These are phyloP conservation scores for Ifrita kowaldi DNA, from an alignment of 2,113 vertebrate genomes.

Conservation along the genomic window DNA sequence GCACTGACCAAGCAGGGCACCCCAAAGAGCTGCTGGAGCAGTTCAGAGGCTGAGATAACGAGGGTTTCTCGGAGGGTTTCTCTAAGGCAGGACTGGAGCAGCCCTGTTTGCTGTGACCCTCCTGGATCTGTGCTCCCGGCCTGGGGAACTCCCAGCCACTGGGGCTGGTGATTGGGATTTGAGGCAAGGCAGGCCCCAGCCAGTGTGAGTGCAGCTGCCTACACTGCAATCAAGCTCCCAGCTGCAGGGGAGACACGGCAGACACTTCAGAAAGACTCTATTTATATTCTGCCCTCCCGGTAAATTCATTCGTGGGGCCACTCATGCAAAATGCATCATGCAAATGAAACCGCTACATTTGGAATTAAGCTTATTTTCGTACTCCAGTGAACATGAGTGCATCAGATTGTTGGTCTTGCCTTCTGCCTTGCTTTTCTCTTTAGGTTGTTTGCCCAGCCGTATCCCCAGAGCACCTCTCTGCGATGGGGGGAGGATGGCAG, in stretches of 20 bases:
- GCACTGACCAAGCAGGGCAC: background rate
- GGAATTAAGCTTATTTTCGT: background rate
- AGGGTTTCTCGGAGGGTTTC: background rate
- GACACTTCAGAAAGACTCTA: constrained; percentile 27
- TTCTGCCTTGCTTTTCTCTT: background rate
- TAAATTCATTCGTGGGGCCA: constrained; percentile 20
- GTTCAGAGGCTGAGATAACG: accelerated
- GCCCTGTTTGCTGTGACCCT: background rate
- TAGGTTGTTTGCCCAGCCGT: background rate
- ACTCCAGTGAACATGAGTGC: background rate
- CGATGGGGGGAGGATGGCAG: background rate
- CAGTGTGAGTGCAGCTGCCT: background rate
- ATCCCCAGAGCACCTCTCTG: background rate
- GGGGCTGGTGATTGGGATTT: accelerated
- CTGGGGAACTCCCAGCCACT: background rate
- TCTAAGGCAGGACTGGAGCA: background rate
- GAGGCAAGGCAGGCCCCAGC: background rate
- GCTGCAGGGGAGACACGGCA: background rate
- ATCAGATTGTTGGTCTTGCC: background rate
- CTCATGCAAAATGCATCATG: constrained; percentile 56
- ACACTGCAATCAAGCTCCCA: background rate
- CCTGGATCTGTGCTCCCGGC: background rate
- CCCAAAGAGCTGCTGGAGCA: background rate
- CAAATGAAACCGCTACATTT: constrained; percentile 42
- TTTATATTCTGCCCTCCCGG: constrained; percentile 28